Conservation (phyloP, 2,888 invertebrate genomes). For the Schizaphis graminum region DNA sequence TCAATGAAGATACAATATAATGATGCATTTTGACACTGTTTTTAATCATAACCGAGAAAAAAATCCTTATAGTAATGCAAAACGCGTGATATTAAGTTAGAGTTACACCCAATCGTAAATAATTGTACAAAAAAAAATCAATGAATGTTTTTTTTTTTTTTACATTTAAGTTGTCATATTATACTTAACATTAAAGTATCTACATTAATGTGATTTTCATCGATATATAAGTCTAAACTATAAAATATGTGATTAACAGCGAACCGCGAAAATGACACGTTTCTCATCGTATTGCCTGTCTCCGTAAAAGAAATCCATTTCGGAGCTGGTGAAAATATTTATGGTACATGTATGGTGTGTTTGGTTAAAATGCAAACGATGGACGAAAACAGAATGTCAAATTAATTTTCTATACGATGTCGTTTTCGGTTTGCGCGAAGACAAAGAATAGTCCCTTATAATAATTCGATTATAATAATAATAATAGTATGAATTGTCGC, state of each 20-base stretch:
- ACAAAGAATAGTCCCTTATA: background rate
- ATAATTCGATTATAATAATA: background rate
- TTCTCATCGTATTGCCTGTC: background rate
- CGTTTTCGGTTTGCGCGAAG: background rate
- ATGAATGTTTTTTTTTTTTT: background rate
- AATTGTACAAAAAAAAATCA: background rate
- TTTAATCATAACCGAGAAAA: background rate
- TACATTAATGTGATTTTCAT: background rate
- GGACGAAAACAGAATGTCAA: background rate
- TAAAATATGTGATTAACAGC: background rate
- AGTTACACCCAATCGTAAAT: no score
- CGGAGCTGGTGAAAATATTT: background rate
- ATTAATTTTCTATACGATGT: background rate
- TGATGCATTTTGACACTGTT: background rate
- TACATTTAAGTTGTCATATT: background rate
- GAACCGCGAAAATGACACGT: background rate
- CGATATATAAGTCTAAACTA: background rate
- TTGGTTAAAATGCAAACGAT: background rate
- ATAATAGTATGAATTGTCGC: background rate
- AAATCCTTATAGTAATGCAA: background rate
- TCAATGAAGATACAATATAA: background rate
- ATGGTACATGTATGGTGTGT: background rate
- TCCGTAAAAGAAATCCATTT: background rate
- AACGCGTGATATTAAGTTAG: no score
- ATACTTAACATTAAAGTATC: background rate